phyloP scores from a whole-genome alignment of 2,113 vertebrate genomes.

The Thomomys bottae region DNA sequence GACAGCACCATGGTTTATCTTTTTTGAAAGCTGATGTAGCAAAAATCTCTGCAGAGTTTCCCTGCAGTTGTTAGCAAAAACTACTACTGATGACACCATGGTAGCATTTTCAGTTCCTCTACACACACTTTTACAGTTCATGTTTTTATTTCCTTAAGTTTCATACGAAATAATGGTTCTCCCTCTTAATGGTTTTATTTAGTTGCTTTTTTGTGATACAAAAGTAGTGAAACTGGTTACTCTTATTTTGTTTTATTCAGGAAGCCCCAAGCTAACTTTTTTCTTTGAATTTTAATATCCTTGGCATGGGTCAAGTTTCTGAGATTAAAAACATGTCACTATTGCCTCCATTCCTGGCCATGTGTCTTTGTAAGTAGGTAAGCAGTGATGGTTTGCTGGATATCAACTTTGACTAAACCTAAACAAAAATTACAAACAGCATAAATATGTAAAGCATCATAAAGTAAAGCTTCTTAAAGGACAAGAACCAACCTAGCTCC shows the following conservation, averaged over 20 bases:
- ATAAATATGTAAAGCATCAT: not conserved
- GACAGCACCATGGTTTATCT: not conserved
- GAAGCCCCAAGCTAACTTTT: not conserved
- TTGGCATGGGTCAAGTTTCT: not conserved
- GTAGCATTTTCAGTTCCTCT: not conserved
- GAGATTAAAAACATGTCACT: not conserved
- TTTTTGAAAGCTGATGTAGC: not conserved
- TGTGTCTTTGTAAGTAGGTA: not conserved
- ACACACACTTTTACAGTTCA: not conserved
- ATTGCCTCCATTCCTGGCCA: not conserved
- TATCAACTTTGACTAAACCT: not conserved
- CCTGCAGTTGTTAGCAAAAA: not conserved
- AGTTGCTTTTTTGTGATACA: not conserved
- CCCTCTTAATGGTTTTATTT: not conserved
- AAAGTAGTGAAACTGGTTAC: not conserved
- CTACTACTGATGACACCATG: not conserved
- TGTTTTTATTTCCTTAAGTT: not conserved
- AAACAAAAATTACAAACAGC: not conserved
- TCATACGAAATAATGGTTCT: not conserved
- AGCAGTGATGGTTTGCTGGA: not conserved
- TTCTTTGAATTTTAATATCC: not conserved
- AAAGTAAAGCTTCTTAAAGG: not conserved
- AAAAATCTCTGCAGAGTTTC: not conserved
- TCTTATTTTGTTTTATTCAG: not conserved
- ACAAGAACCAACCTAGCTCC: not conserved